Evolutionary conservation across 2,113 vertebrate species (phyloP).

Genomic region (Corynorhinus townsendii): DNA sequence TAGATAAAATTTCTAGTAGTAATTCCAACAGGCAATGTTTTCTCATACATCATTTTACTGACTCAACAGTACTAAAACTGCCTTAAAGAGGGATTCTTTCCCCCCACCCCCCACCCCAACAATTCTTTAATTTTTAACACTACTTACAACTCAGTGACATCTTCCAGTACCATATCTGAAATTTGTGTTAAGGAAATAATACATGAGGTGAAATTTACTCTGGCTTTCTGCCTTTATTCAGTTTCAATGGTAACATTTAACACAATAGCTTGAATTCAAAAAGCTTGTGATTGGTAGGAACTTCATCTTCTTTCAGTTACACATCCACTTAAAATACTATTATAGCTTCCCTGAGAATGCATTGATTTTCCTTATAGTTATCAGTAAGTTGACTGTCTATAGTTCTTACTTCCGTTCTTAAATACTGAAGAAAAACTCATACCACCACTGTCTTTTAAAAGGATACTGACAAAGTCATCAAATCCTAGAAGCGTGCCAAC

Average conservation of each 20-base stretch:
- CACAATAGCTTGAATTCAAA: background rate
- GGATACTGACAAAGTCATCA: conserved; percentile 99
- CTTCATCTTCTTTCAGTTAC: background rate
- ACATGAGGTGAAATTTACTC: background rate
- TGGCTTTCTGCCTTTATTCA: conserved; percentile 34
- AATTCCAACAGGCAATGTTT: background rate
- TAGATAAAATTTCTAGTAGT: background rate
- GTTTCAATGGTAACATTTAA: conserved; percentile 15
- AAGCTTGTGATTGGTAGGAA: background rate
- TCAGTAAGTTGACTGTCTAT: background rate
- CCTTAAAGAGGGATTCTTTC: background rate
- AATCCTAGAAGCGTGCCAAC: conserved; percentile 92
- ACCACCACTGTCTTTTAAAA: conserved; percentile 68
- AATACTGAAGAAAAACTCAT: background rate
- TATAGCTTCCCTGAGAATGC: background rate
- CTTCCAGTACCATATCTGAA: conserved; percentile 91
- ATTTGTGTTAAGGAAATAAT: conserved; percentile 77
- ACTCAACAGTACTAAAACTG: background rate
- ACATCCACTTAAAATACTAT: background rate
- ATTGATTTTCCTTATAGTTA: background rate
- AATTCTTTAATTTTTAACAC: conserved; percentile 1
- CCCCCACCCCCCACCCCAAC: accelerated
- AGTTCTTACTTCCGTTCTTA: background rate
- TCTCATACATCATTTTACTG: conserved; percentile 19
- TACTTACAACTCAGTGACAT: conserved; percentile 93